A percentile compares a stretch with the other conserved stretches of the same genome.
phyloP scores from a whole-genome alignment of 2,113 vertebrate genomes.

The Chiloscyllium plagiosum region DNA sequence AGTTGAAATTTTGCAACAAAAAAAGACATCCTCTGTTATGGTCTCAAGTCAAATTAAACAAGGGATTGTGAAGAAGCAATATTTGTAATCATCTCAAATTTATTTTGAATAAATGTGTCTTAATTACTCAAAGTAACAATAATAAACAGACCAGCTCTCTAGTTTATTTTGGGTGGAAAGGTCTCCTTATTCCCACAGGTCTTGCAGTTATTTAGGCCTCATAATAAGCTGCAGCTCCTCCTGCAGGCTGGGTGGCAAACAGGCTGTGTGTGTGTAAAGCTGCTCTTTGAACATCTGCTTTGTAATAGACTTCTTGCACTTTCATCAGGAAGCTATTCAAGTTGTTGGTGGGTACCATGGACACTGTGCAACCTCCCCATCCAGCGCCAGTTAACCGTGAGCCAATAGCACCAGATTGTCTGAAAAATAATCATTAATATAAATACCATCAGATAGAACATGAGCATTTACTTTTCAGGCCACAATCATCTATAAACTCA shows the following conservation, averaged over 20 bases:
- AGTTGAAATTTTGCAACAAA: neutral
- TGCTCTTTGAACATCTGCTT: slow-evolving; percentile 49
- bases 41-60: neutral
- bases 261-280: slow-evolving; percentile 63
- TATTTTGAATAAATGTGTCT: slow-evolving; percentile 49
- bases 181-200: slow-evolving; percentile 52
- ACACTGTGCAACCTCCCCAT: slow-evolving; percentile 94
- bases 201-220: slow-evolving; percentile 61
- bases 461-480: slow-evolving; percentile 41
- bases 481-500: slow-evolving; percentile 46
- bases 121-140: slow-evolving; percentile 50
- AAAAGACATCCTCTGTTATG: neutral
- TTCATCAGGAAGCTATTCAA: slow-evolving; percentile 69
- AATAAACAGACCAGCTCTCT: slow-evolving; percentile 51
- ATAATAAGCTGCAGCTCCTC: slow-evolving; percentile 76
- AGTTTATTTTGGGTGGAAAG: slow-evolving; percentile 44
- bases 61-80: neutral
- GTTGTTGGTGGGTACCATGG: slow-evolving; percentile 78
- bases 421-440: slow-evolving; percentile 49
- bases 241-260: slow-evolving; percentile 85
- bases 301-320: slow-evolving; percentile 75
- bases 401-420: slow-evolving; percentile 79
- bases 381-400: slow-evolving; percentile 92
- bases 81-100: neutral
- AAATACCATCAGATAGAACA: slow-evolving; percentile 40